Evolutionary conservation across 2,113 vertebrate species (phyloP).

Genomic region (Sphyrna mokarran): DNA sequence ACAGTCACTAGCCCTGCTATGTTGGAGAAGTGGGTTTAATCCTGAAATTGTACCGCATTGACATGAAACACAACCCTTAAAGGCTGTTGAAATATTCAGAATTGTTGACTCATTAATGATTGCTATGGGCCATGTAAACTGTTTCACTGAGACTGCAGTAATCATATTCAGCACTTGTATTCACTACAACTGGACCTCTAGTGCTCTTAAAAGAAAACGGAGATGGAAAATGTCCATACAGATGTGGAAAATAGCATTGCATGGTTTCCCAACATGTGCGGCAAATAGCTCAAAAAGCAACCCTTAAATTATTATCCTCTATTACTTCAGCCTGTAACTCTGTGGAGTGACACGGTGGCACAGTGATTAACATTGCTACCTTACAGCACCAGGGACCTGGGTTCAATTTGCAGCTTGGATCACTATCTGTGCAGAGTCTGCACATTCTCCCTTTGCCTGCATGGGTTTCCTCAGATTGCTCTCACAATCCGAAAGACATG

Average conservation of each 20-base stretch:
- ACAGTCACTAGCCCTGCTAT: background rate
- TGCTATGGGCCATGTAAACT: background rate
- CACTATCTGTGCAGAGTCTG: too few species aligned
- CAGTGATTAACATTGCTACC: too few species aligned
- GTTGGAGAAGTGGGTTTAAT: background rate
- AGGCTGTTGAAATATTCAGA: constrained; percentile 5
- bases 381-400: too few species aligned
- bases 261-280: background rate
- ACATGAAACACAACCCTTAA: background rate
- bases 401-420: too few species aligned
- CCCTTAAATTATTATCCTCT: background rate
- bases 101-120: background rate
- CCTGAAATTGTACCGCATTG: background rate
- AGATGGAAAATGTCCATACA: background rate
- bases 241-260: background rate
- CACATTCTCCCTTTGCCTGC: too few species aligned
- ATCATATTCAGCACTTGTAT: background rate
- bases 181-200: background rate
- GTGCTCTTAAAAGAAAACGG: background rate
- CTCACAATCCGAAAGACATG: too few species aligned
- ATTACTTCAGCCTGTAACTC: background rate
- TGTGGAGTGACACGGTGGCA: too few species aligned
- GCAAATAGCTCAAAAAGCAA: background rate
- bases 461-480: too few species aligned
- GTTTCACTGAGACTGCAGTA: background rate